Percentiles rank a stretch among this genome's conserved stretches.
Evolutionary conservation across 2,113 vertebrate genomes (phyloP).

Genomic region (Psittacula cyanocephala): DNA sequence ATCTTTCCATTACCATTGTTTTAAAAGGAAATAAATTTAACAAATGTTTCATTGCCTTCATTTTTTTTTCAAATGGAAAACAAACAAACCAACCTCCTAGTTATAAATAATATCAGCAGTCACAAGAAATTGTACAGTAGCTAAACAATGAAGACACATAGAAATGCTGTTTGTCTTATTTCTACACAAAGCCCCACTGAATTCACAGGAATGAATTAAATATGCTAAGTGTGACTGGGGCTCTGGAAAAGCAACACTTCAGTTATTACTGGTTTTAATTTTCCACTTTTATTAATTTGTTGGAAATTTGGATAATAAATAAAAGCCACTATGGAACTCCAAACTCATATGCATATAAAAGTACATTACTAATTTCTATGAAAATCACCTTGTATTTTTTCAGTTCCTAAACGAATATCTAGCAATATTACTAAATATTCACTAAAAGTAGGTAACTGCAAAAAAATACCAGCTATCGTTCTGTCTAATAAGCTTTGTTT

Average conservation of each 20-base stretch:
- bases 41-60: conserved; percentile 21
- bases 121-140: conserved; percentile 21
- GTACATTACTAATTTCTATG: background rate
- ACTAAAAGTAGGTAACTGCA: background rate
- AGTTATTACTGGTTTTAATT: background rate
- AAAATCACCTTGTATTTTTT: background rate
- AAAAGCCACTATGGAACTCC: background rate
- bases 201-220: conserved; percentile 14
- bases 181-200: background rate
- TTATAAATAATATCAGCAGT: conserved; percentile 56
- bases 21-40: conserved; percentile 31
- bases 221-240: background rate
- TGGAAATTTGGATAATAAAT: background rate
- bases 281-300: background rate
- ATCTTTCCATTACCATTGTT: conserved; percentile 43
- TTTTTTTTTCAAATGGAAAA: conserved; percentile 43
- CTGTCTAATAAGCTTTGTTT: background rate
- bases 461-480: background rate
- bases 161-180: conserved; percentile 25
- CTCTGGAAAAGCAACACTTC: background rate
- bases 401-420: background rate
- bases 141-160: conserved; percentile 39
- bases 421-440: background rate
- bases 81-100: conserved; percentile 29
- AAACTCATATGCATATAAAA: background rate